Evolutionary conservation across 2,888 invertebrate species (phyloP).

Genomic region (Euphydryas editha): DNA sequence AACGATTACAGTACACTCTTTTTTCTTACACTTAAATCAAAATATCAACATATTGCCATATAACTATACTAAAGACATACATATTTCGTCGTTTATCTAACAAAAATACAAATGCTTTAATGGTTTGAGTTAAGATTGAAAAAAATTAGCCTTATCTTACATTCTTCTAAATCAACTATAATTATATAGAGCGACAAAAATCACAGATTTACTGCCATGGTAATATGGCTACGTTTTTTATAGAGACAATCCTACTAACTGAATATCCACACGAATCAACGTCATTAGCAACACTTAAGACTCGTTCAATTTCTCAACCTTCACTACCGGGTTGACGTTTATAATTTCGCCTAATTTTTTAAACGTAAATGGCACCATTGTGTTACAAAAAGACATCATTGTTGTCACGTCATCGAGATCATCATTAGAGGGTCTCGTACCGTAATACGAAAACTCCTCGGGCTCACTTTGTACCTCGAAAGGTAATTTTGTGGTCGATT

Average conservation of each 20-base stretch:
- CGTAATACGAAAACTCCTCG: slow-evolving; percentile 77
- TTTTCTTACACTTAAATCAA: neutral
- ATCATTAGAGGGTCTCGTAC: slow-evolving; percentile 63
- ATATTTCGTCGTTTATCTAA: neutral
- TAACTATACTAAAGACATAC: neutral
- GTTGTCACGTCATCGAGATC: slow-evolving; percentile 73
- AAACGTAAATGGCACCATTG: slow-evolving; percentile 70
- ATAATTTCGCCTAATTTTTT: slow-evolving; percentile 61
- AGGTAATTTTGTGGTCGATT: slow-evolving; percentile 68
- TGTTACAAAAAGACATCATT: slow-evolving; percentile 80
- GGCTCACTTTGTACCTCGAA: slow-evolving; percentile 47
- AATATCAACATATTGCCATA: neutral
- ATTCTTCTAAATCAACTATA: slow-evolving; percentile 15
- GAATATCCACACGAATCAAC: neutral
- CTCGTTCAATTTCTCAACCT: slow-evolving; percentile 1
- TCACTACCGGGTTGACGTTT: slow-evolving; percentile 30
- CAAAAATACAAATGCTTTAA: slow-evolving; percentile 13
- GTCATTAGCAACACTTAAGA: neutral
- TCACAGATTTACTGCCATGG: slow-evolving; percentile 34
- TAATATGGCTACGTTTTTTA: slow-evolving; percentile 11
- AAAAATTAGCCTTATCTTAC: slow-evolving; percentile 1
- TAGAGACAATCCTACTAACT: neutral
- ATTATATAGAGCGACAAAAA: slow-evolving; percentile 22
- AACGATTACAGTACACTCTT: neutral
- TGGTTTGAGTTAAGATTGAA: neutral